Base-by-base conservation (phyloP, 2,797 vertebrate genomes). In the Mareca penelope region DNA sequence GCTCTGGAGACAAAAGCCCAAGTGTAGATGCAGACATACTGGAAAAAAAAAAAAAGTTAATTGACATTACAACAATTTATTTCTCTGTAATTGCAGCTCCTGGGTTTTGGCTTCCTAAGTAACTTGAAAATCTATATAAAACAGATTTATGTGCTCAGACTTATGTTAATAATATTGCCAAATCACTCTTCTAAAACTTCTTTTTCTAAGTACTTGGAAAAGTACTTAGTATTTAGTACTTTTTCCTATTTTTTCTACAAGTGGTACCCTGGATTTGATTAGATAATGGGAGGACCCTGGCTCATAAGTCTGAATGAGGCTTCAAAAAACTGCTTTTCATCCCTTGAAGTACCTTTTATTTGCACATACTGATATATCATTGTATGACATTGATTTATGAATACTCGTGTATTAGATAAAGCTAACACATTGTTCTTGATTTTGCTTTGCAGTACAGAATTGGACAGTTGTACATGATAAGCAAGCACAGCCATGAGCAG, bases 381-480 rank as follows among this genome's bases (percentile, higher is more conserved):
- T 70, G 33, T 29, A 31, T 59, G 40, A 52, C 13, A 24, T 4
- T 86, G 48, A 48, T 53, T 80, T 75, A 56, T 40, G 53, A 60
- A 37, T 63, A 3, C 23, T 4, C 0, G 2, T 46, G 16, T 29
- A 17, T 24, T 29, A 9, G 28, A 2, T 35, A 29, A 35, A 50
- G 56, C 82, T 96, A 75, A 97, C 12, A 26, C 6, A 10, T 80
- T 63, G 29, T 52, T 81, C 87, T 93, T 85, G 48, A 63, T 85
- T 96, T 95, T 96, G 86, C 89, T 95, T 92, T 98, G 85, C 96
- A 99, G 99, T 99, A 99, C 98, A 98, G 98, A 96, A 99, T 99
- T 33, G 99, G 99, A 59, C 99, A 99, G 96, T 98, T 99, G 96
- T 99, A 99, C 87, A 99, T 99, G 99, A 99, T 99, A 98, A 99